Conservation (phyloP, 2,888 invertebrate genomes). For the Cephus pulcher region DNA sequence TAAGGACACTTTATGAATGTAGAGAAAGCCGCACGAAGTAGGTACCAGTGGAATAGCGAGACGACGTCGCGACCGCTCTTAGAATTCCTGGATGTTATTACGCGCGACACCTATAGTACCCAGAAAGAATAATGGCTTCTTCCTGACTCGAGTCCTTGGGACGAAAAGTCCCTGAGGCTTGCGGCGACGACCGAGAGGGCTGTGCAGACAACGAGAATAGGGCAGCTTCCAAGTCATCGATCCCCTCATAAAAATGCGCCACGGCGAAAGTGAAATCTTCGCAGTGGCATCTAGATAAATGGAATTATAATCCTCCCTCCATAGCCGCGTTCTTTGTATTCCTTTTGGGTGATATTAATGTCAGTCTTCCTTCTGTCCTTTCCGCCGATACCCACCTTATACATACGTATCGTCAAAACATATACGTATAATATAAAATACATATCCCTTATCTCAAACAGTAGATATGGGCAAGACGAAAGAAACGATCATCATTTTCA, state of each 20-base stretch:
- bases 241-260: constrained; percentile 26
- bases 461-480: neutral
- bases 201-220: neutral
- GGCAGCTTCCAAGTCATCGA: constrained; percentile 23
- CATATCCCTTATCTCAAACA: too few relatives aligned
- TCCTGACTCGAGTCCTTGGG: constrained; percentile 35
- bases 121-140: constrained; percentile 56
- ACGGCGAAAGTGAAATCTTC: constrained; percentile 27
- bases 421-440: too few relatives aligned
- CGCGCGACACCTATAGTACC: constrained; percentile 48
- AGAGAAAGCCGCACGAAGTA: neutral
- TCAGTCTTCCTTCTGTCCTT: neutral
- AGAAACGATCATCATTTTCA: too few relatives aligned
- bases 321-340: constrained; percentile 3
- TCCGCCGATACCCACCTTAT: neutral
- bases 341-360: neutral
- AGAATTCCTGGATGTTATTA: constrained; percentile 47
- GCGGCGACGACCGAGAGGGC: constrained; percentile 20
- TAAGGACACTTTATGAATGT: neutral
- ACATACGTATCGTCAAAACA: neutral
- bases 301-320: constrained; percentile 31
- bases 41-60: neutral
- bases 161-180: constrained; percentile 47
- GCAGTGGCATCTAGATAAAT: constrained; percentile 26
- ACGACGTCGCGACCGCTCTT: constrained; percentile 5